Base-by-base conservation (phyloP, 2,888 invertebrate species). In the Pseudoips prasinana region DNA sequence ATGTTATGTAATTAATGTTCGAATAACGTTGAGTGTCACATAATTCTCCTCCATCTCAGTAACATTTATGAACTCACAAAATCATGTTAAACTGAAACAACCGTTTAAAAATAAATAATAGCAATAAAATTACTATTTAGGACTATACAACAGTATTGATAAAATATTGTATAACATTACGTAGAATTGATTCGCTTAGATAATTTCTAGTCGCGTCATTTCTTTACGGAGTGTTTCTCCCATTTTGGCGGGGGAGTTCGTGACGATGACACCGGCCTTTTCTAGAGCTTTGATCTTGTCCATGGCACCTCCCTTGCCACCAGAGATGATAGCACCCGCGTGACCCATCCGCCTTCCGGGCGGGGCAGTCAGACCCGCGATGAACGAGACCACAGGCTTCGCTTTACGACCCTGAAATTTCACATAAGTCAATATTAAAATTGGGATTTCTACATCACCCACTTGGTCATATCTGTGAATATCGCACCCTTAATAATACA, bases 301-400 rank as follows among this genome's bases (percentile, higher is more conserved):
- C 86, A 96, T 94, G 37, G 99, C 99, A 33, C 98, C 98, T 47
- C 99, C 99, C 80, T 98, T 98, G 29, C 99, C 99, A 8, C 99
- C 99, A 1, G 98, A 97, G 73, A 99, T 99, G 66, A 99, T 99
- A 51, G 99, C 99, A 55, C 99, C 99, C 41, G 99, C 99, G 79
- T 99, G 99, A 24, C 99, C 99, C 99, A 99, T 99, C 73, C 99
- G 92, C 64, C 99, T 91, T 33, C 98, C 98, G 25, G 98, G 98
- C 8, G 99, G 99, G 7, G 99, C 99, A 7, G 99, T 98, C 43
- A 99, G 81, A 38, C 99, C 99, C 61, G 99, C 99, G 81, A 99
- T 99, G 85, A 99, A 99, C 4, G 99, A 97, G 1, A 99, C 98
- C 20, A 99, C 98, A 24, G 99, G 99, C 77, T 99, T 99, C 22